A percentile compares a stretch with the other conserved stretches of the same genome.
phyloP scores from a whole-genome alignment of 1,140 invertebrate species.

The Neelides sp. region DNA sequence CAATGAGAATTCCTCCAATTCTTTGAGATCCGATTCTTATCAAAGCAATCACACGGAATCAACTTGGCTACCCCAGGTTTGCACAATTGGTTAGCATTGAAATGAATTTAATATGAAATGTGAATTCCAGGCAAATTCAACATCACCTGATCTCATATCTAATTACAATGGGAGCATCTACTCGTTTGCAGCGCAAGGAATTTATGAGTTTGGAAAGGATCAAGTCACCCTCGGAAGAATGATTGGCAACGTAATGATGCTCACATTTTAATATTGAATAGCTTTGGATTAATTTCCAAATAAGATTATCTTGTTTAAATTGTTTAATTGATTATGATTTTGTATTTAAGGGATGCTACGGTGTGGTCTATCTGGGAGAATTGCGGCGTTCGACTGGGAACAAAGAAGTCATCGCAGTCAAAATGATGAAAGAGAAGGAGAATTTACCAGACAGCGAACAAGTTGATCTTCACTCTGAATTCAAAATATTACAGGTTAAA shows the following conservation, averaged over 20 bases:
- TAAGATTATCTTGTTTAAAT: slow-evolving; percentile 6
- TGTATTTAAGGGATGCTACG: slow-evolving; percentile 53
- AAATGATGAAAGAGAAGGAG: slow-evolving; percentile 34
- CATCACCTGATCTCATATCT: slow-evolving; percentile 30
- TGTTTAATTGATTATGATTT: slow-evolving; percentile 17
- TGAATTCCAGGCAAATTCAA: slow-evolving; percentile 23
- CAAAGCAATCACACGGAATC: slow-evolving; percentile 25
- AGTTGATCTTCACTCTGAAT: slow-evolving; percentile 32
- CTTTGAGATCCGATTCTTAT: slow-evolving; percentile 25
- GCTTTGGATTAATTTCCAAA: slow-evolving; percentile 8
- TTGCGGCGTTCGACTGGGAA: slow-evolving; percentile 42
- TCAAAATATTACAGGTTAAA: slow-evolving; percentile 54
- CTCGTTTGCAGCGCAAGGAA: slow-evolving; percentile 26
- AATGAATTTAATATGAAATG: too few species aligned
- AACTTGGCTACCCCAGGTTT: slow-evolving; percentile 29
- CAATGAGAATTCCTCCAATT: slow-evolving; percentile 22
- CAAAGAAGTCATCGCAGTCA: slow-evolving; percentile 53
- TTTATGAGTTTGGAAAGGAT: slow-evolving; percentile 29
- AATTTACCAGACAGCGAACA: slow-evolving; percentile 17
- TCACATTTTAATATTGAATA: too few species aligned
- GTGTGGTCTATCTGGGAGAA: slow-evolving; percentile 52
- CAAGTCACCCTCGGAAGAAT: slow-evolving; percentile 39
- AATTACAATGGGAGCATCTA: slow-evolving; percentile 25
- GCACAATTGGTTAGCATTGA: too few species aligned
- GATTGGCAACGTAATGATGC: slow-evolving; percentile 42